Evolutionary conservation across 2,888 invertebrate genomes (phyloP).

Genomic region (Ditula angustiorana): DNA sequence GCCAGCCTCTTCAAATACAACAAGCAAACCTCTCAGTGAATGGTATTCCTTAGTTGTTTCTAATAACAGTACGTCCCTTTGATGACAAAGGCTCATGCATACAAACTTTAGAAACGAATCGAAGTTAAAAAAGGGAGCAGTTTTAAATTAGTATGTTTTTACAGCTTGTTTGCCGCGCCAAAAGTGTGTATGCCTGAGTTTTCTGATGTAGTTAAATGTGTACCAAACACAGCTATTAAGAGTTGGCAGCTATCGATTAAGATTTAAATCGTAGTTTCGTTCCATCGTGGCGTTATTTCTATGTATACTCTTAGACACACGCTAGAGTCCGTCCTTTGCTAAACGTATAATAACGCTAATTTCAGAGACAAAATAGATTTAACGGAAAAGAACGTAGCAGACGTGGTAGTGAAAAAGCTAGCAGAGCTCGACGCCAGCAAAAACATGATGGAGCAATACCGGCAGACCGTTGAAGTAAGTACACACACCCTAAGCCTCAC

Average conservation of each 20-base stretch:
- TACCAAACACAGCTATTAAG: too few relatives aligned
- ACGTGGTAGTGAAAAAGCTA: slow-evolving; percentile 77
- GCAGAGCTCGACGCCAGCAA: slow-evolving; percentile 78
- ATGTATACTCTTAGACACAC: neutral
- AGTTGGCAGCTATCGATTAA: too few relatives aligned
- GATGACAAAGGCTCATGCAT: neutral
- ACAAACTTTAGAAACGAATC: neutral
- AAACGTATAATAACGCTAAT: slow-evolving; percentile 28
- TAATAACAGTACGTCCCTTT: neutral
- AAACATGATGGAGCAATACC: slow-evolving; percentile 76
- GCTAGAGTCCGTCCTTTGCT: neutral
- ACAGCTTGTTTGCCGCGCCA: neutral
- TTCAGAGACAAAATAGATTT: slow-evolving; percentile 77
- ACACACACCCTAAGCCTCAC: neutral
- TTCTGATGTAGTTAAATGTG: neutral
- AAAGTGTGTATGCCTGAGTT: neutral
- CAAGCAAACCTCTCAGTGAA: slow-evolving; percentile 15
- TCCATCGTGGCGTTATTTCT: too few relatives aligned
- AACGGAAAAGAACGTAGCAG: slow-evolving; percentile 76
- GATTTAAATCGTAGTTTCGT: too few relatives aligned
- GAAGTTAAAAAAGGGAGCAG: neutral
- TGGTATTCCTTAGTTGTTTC: neutral
- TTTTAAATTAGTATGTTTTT: neutral
- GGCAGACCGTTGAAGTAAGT: slow-evolving; percentile 78
- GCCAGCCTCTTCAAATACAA: slow-evolving; percentile 36